Evolutionary conservation across 2,888 invertebrate genomes (phyloP).

Genomic region (Dasysyrphus albostriatus): DNA sequence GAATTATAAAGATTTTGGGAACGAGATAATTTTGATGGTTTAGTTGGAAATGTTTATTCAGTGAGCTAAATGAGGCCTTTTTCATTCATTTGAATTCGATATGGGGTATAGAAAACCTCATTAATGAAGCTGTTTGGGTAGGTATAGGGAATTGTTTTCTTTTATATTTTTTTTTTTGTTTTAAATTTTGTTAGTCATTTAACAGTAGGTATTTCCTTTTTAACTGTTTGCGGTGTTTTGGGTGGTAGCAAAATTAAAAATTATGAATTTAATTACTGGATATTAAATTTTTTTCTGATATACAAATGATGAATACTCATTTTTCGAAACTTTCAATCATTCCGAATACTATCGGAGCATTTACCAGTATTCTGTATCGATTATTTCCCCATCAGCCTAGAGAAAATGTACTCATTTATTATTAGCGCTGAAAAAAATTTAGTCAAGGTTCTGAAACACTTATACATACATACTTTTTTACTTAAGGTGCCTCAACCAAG

Average conservation of each 20-base stretch:
- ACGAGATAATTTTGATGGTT: conserved; percentile 58
- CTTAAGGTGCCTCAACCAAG: no score
- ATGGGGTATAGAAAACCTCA: conserved; percentile 26
- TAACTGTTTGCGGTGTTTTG: background rate
- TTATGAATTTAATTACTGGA: conserved; percentile 4
- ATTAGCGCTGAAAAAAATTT: no score
- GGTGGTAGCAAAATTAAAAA: background rate
- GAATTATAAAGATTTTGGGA: conserved; percentile 53
- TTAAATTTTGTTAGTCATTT: conserved; percentile 22
- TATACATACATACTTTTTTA: no score
- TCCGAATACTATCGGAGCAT: no score
- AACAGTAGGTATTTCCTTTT: conserved; percentile 23
- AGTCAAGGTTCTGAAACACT: no score
- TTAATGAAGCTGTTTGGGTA: conserved; percentile 61
- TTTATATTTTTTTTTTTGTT: background rate
- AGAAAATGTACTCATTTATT: no score
- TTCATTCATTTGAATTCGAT: conserved; percentile 59
- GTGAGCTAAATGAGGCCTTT: conserved; percentile 53
- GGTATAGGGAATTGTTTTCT: conserved; percentile 3
- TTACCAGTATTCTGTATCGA: no score
- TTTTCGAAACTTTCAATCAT: no score
- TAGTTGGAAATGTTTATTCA: conserved; percentile 65
- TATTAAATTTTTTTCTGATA: no score
- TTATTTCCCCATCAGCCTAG: no score
- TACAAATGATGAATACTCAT: no score